These are phyloP conservation scores for Limnephilus lunatus DNA, from an alignment of 2,888 invertebrate genomes.

Conservation along the genomic window DNA sequence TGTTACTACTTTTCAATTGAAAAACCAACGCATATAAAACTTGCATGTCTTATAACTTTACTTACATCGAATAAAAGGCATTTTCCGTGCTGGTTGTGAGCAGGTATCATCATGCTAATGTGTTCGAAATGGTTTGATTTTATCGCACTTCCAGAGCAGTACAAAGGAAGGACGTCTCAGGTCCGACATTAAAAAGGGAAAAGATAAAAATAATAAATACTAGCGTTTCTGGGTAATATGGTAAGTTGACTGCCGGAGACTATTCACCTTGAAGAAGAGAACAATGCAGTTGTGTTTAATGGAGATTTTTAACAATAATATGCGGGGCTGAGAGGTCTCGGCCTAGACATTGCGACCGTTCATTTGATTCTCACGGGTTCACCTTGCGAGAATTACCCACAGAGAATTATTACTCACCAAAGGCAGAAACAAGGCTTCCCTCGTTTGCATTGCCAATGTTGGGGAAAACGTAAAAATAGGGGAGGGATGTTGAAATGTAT, in stretches of 20 bases:
- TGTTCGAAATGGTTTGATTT: neutral
- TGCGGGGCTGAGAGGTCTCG: slow-evolving; percentile 8
- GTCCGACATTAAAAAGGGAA: slow-evolving; percentile 4
- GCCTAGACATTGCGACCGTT: neutral
- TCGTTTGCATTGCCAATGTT: neutral
- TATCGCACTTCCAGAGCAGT: neutral
- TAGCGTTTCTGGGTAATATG: slow-evolving; percentile 5
- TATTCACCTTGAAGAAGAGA: slow-evolving; percentile 5
- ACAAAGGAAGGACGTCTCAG: slow-evolving; percentile 6
- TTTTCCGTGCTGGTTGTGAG: neutral
- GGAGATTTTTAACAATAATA: neutral
- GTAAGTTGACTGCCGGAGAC: slow-evolving; percentile 14
- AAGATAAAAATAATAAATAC: neutral
- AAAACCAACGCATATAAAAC: neutral
- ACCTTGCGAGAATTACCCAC: neutral
- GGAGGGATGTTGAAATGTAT: neutral
- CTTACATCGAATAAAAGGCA: neutral
- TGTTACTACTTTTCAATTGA: neutral
- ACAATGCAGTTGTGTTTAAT: neutral
- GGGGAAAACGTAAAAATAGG: neutral
- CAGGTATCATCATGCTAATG: neutral
- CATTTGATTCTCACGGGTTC: neutral
- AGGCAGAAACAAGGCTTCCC: neutral
- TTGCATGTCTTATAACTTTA: neutral
- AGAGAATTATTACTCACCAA: neutral